Evolutionary conservation across 2,888 invertebrate species (phyloP).

Genomic region (Chymomyza procnemis): DNA sequence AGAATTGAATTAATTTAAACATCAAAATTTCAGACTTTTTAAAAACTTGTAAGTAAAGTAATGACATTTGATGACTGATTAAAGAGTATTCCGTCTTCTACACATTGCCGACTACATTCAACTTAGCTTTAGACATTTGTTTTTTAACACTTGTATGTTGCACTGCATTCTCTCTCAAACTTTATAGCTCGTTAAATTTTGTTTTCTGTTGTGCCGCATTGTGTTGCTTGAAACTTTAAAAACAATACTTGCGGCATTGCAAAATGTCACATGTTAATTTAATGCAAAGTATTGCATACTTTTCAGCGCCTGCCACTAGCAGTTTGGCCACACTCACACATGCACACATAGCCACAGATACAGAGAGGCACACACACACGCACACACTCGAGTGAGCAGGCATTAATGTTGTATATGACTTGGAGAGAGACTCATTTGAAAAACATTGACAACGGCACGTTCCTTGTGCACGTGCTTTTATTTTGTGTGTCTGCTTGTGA

Average conservation of each 20-base stretch:
- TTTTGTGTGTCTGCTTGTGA: slow-evolving; percentile 1
- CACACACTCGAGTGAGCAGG: not conserved
- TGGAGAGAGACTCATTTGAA: slow-evolving; percentile 12
- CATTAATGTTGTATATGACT: slow-evolving; percentile 1
- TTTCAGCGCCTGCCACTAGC: slow-evolving; percentile 6
- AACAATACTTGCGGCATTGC: not conserved
- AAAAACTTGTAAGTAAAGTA: no score
- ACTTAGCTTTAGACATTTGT: not conserved
- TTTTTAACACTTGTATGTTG: not conserved
- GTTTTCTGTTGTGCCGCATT: not conserved
- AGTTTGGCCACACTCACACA: not conserved
- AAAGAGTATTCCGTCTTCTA: no score
- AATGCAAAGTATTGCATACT: slow-evolving; percentile 25
- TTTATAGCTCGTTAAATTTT: not conserved
- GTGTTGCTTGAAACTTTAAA: not conserved
- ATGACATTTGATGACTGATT: no score
- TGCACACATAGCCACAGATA: not conserved
- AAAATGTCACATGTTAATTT: slow-evolving; percentile 4
- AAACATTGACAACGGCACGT: slow-evolving; percentile 49
- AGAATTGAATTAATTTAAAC: no score
- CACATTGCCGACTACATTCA: no score
- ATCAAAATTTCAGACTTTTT: no score
- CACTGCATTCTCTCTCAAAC: no score
- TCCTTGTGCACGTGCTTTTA: slow-evolving; percentile 40
- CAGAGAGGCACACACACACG: slow-evolving; percentile 24